Percentiles rank a stretch among this genome's conserved stretches.
Evolutionary conservation across 2,797 vertebrate genomes (phyloP).

Genomic region (Oreochromis grahami): DNA sequence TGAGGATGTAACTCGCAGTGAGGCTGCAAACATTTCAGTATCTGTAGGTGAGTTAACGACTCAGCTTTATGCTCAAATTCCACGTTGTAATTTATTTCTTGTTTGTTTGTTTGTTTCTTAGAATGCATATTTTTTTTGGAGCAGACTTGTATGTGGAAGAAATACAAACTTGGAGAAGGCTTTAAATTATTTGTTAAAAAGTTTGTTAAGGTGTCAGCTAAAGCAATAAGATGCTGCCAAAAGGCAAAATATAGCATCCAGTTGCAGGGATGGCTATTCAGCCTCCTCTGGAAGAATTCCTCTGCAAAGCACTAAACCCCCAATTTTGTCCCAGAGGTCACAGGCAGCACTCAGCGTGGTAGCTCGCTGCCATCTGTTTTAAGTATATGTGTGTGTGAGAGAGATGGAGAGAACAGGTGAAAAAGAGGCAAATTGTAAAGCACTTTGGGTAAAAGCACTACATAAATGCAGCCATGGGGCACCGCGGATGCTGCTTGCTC

Average conservation of each 20-base stretch:
- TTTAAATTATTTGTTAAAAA: neutral
- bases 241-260: neutral
- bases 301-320: neutral
- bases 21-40: neutral
- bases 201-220: neutral
- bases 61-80: neutral
- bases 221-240: neutral
- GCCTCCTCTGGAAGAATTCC: neutral
- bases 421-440: neutral
- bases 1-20: neutral
- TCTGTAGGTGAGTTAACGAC: neutral
- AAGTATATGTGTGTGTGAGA: neutral
- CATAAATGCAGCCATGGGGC: neutral
- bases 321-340: neutral
- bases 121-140: neutral
- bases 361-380: neutral
- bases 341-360: neutral
- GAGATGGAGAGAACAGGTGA: neutral
- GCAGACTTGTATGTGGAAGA: neutral
- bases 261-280: neutral
- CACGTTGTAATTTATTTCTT: neutral
- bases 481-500: neutral
- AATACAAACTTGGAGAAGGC: neutral
- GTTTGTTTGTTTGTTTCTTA: neutral
- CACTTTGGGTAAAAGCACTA: neutral